Evolutionary conservation across 2,113 vertebrate species (phyloP).

Genomic region (Motacilla alba): DNA sequence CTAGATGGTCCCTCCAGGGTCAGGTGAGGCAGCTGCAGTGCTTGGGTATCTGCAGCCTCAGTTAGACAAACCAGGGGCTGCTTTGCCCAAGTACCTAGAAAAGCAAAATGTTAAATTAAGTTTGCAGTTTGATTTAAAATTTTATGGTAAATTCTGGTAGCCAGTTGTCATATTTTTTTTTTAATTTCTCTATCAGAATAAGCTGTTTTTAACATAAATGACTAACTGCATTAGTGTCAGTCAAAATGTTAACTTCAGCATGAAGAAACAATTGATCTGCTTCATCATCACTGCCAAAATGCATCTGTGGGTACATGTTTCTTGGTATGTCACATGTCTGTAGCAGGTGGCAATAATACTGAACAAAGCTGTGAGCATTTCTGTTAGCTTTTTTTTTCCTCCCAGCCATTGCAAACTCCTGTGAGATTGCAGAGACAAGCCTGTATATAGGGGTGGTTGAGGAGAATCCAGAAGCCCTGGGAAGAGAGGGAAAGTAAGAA

Average conservation of each 20-base stretch:
- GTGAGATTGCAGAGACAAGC: neutral
- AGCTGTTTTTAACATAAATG: neutral
- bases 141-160: neutral
- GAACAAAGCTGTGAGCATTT: neutral
- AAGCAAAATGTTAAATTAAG: neutral
- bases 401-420: neutral
- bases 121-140: neutral
- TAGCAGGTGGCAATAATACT: neutral
- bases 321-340: neutral
- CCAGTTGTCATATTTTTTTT: neutral
- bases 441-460: neutral
- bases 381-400: neutral
- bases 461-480: neutral
- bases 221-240: neutral
- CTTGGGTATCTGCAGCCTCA: neutral
- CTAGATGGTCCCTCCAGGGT: neutral
- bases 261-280: neutral
- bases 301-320: neutral
- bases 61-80: neutral
- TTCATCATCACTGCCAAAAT: neutral
- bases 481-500: neutral
- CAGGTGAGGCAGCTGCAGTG: neutral
- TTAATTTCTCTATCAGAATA: neutral
- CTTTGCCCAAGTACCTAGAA: neutral
- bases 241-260: neutral